Base-by-base conservation (phyloP, 2,888 invertebrate genomes). In the Thymelicus acteon region DNA sequence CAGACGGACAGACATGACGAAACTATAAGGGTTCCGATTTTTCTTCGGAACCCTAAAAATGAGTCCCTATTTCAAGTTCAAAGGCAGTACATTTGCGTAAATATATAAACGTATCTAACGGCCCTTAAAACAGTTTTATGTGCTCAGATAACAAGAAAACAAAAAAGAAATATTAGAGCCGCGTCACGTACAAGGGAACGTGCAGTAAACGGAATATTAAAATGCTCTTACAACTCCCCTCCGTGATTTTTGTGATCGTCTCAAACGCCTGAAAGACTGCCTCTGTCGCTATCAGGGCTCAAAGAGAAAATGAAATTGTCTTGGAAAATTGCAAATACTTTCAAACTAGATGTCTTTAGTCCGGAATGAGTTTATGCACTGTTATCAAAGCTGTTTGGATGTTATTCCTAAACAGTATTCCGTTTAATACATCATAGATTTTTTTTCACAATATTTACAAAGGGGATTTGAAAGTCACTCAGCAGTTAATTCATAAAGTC, bases 161-260 rank as follows among this genome's bases (percentile, higher is more conserved):
- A 48, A 68, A 71, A 73, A 65, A 73, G 65, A 71, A 72, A 77
- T 78, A 80, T 79, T 80, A 80, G 74, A 74, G 75, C 75, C 63
- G 19, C 78, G 80, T 78, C 82, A 80, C 81, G 79, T 78, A 76
- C 79, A 64, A 72, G 74, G 60, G 67, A 66, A 65, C 64, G 48
- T 57, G 52, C 62, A 72, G 60, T 76, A 78, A 75, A 79, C 75
- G 69, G 77, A 80, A 82, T 80, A 80, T 78, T 77, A 78, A 79
- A 79, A 75, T 61, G 72, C 60, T 68, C 54, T 52, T 58, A 48
- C 71, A 47, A 10, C 19, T 66, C 47, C 66, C 37, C 47, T 39
- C n/a, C 66, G 47, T 66, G 66, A 66, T 66, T 66, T 65, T 66
- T 66, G 57, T 44, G 58, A 66, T 58, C 47, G 24, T 66, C 44